Percentiles rank a stretch among this genome's conserved stretches.
These are phyloP conservation scores for Tachuris rubrigastra DNA, from an alignment of 2,113 vertebrate species.

Conservation along the genomic window DNA sequence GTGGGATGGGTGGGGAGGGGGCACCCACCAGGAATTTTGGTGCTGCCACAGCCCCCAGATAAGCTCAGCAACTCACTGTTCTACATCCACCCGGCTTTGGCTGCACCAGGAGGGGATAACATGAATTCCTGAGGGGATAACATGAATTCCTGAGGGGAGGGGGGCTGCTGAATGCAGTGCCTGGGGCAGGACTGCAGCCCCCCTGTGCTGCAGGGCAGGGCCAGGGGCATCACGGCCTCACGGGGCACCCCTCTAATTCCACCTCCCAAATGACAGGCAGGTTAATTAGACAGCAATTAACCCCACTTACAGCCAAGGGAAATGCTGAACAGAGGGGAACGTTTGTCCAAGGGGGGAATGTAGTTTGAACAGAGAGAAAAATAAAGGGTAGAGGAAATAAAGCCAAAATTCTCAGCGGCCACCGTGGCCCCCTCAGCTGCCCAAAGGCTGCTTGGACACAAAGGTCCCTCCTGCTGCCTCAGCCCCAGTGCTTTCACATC, in stretches of 20 bases:
- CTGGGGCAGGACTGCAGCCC: neutral
- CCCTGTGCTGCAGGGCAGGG: rapidly evolving
- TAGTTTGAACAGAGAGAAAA: neutral
- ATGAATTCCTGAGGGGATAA: neutral
- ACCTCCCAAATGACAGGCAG: neutral
- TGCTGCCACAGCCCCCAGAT: neutral
- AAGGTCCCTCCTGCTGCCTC: neutral
- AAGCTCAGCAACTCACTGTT: neutral
- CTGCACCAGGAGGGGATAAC: rapidly evolving
- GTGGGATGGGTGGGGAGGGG: neutral
- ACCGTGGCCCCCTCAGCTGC: neutral
- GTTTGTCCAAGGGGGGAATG: neutral
- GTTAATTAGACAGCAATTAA: constrained; percentile 21
- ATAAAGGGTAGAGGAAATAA: neutral
- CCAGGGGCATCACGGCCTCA: neutral
- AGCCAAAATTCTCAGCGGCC: neutral
- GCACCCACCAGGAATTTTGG: neutral
- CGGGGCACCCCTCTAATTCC: neutral
- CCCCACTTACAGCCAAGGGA: neutral
- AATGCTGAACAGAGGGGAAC: neutral
- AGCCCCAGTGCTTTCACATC: rapidly evolving
- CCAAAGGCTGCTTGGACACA: rapidly evolving
- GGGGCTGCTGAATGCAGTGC: rapidly evolving
- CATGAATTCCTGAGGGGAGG: neutral
- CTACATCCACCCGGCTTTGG: neutral